phyloP scores from a whole-genome alignment of 2,888 invertebrate genomes.

The Chrysolina americana region DNA sequence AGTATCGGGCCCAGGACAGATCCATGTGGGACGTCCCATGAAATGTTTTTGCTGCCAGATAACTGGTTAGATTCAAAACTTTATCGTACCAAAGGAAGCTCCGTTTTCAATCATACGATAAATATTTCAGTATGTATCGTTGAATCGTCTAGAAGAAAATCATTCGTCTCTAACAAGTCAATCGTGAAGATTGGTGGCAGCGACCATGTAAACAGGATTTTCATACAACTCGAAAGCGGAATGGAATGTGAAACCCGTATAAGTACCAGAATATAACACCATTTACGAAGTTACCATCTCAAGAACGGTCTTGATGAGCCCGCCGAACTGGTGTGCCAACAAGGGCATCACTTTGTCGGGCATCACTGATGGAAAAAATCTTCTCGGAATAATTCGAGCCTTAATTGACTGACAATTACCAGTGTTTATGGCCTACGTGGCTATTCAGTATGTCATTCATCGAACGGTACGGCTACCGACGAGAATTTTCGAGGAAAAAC shows the following conservation, averaged over 20 bases:
- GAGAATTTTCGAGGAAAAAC: slow-evolving; percentile 8
- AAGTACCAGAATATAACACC: neutral
- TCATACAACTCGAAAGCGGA: neutral
- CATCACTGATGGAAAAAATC: slow-evolving; percentile 42
- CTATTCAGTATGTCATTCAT: slow-evolving; percentile 43
- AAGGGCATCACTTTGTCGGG: slow-evolving; percentile 45
- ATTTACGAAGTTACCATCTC: neutral
- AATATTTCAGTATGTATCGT: no score
- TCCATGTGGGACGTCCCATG: no score
- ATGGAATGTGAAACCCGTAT: neutral
- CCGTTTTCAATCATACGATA: no score
- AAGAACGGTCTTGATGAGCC: slow-evolving; percentile 30
- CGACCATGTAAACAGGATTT: neutral
- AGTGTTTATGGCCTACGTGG: slow-evolving; percentile 47
- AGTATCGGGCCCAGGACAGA: no score
- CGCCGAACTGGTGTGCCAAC: slow-evolving; percentile 47
- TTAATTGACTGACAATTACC: slow-evolving; percentile 56
- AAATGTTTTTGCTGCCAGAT: no score
- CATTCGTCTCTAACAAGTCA: neutral
- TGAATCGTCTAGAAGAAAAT: no score
- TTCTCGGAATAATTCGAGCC: slow-evolving; percentile 45
- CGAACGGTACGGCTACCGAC: slow-evolving; percentile 39
- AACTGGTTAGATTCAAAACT: no score
- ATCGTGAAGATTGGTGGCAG: neutral
- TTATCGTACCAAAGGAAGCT: no score